Evolutionary conservation across 64 coral and sea anemone species (phyloP), one percentile per base, ranked within the genome.

Genomic region (Montipora sp.): DNA sequence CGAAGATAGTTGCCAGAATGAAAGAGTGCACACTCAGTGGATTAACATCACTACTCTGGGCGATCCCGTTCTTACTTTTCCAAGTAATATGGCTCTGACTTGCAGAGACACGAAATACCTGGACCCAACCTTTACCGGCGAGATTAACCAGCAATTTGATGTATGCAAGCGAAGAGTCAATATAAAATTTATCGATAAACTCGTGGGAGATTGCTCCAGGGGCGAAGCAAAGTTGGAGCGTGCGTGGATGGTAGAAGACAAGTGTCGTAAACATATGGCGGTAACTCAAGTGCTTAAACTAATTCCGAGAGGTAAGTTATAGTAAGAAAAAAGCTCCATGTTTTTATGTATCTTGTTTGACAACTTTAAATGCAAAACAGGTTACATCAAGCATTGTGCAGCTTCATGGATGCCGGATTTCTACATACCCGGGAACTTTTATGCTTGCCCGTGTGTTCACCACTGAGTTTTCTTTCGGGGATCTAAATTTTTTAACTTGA

Each of bases 1-100:
- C 2, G 16, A 14, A 48, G 91, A 93, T 14, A 58, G 55, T 11
- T 93, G 91, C 71, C n/a, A 16, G 48, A 91, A 91, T 60, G 23
- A 24, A 16, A 75, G 75, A 5, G 21, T 8, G 72, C 5, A 15
- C 59, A 83, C 20, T 51, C 90, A 91, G 49, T 45, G 44, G 14
- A 83, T 91, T 10, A 57, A 57, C 20, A 59, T 91, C 48, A 63
- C 9, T 36, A 61, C 51, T 46, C 80, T 70, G 11, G 1, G 51
- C 15, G 55, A 91, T 18, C 78, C 79, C 11, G 46, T 14, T 11
- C 48, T 91, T 18, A 16, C 36, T 7, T 75, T 91, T 75, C 90
- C 90, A 49, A 51, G 57, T 5, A 49, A 91, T 19, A 53, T 58
- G 47, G 22, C 51, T n/a, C 8, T 91, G 11, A 75, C 14, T 58